Conservation (phyloP, 2,797 vertebrate genomes). For the Cryptoprocta ferox region DNA sequence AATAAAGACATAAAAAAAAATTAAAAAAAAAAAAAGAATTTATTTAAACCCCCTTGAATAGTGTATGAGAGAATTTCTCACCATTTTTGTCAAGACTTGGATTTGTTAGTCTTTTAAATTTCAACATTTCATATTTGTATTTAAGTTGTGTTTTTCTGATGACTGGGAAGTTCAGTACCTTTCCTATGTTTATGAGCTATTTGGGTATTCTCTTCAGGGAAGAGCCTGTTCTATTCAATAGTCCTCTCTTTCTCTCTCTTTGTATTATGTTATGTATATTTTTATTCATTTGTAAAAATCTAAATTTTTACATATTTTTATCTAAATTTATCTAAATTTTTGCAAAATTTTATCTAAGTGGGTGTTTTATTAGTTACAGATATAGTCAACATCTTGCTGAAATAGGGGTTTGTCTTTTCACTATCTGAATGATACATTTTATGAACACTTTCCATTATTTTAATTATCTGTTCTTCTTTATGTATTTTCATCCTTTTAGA, state of each 20-base stretch:
- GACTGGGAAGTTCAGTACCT: not conserved
- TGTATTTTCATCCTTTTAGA: not conserved
- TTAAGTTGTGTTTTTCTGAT: conserved; percentile 33
- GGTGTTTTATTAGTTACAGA: not conserved
- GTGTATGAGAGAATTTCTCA: not conserved
- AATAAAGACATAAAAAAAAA: too few relatives aligned
- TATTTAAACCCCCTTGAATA: not conserved
- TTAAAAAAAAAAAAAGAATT: too few relatives aligned
- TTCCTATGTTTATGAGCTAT: not conserved
- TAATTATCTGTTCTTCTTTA: not conserved
- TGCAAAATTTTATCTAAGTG: not conserved
- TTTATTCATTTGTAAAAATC: not conserved
- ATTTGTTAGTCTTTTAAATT: not conserved
- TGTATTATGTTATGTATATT: not conserved
- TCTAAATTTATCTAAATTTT: too few relatives aligned
- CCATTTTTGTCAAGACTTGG: not conserved
- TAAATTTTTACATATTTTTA: too few relatives aligned
- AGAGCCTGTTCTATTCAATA: not conserved
- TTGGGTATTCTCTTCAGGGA: not conserved
- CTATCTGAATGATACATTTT: not conserved
- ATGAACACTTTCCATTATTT: not conserved
- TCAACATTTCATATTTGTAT: not conserved
- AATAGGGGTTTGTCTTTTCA: not conserved
- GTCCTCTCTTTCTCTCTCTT: not conserved
- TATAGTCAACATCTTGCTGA: not conserved